These are phyloP conservation scores for Bellardia bayeri DNA, from an alignment of 2,888 invertebrate species.

Conservation along the genomic window DNA sequence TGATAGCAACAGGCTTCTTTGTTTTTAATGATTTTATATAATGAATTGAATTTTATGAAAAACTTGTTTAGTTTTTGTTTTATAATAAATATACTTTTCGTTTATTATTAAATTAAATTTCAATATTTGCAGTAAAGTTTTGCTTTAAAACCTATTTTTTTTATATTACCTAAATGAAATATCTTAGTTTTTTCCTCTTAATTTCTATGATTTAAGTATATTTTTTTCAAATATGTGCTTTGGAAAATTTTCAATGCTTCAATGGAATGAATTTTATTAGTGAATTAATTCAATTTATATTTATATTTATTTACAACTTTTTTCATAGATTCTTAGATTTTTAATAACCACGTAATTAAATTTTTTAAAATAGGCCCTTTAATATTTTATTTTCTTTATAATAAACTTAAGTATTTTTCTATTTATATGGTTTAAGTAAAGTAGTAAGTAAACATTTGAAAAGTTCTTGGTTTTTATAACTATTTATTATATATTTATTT, in stretches of 20 bases:
- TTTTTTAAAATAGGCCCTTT: conserved; percentile 55
- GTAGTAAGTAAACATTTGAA: conserved; percentile 46
- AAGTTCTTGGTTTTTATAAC: conserved; percentile 10
- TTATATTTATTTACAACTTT: conserved; percentile 55
- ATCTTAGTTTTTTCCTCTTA: conserved; percentile 45
- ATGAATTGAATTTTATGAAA: conserved; percentile 7
- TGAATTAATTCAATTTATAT: conserved; percentile 56
- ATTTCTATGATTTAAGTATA: conserved; percentile 45
- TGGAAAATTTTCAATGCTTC: conserved; percentile 73
- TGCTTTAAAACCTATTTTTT: conserved; percentile 54
- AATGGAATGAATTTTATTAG: conserved; percentile 74
- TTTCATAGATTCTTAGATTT: conserved; percentile 69
- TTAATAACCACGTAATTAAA: conserved; percentile 50
- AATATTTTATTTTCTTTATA: conserved; percentile 33
- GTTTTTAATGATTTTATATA: not conserved
- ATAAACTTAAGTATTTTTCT: conserved; percentile 41
- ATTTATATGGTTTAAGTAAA: conserved; percentile 32
- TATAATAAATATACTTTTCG: conserved; percentile 12
- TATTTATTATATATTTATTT: conserved; percentile 40
- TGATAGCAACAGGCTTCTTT: conserved; percentile 54
- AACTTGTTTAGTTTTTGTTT: not conserved
- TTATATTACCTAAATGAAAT: conserved; percentile 16
- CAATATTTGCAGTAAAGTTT: conserved; percentile 53
- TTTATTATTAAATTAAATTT: conserved; percentile 7
- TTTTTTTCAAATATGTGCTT: conserved; percentile 67